phyloP scores from a whole-genome alignment of 2,888 invertebrate species.

The Uloborus plumipes region DNA sequence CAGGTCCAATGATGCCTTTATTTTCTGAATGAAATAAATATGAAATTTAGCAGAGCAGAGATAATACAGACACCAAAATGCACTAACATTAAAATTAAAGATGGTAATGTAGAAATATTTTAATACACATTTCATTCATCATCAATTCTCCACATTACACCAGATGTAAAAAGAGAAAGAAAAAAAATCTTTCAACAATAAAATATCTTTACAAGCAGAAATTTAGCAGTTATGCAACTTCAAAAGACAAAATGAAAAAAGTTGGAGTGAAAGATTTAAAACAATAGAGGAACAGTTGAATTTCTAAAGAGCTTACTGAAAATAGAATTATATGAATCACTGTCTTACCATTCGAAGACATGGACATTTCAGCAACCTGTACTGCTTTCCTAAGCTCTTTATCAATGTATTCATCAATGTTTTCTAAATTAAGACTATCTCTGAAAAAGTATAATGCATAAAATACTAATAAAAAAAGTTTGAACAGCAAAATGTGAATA shows the following conservation, averaged over 20 bases:
- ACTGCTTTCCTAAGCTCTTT: slow-evolving; percentile 56
- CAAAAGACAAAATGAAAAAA: too few relatives aligned
- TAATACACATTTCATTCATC: too few relatives aligned
- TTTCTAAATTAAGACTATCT: slow-evolving; percentile 58
- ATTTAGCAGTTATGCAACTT: too few relatives aligned
- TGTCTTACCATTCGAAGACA: slow-evolving; percentile 38
- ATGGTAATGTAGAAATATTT: too few relatives aligned
- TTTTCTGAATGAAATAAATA: slow-evolving; percentile 27
- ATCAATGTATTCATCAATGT: slow-evolving; percentile 58
- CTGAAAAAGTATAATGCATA: slow-evolving; percentile 21
- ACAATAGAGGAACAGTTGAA: not conserved
- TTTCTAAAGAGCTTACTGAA: not conserved
- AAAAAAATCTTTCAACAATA: too few relatives aligned
- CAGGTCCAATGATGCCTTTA: slow-evolving; percentile 70
- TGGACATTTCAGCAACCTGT: slow-evolving; percentile 42
- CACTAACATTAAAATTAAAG: too few relatives aligned
- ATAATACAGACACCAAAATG: too few relatives aligned
- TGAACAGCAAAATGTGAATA: not conserved
- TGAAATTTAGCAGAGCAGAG: too few relatives aligned
- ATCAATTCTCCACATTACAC: too few relatives aligned
- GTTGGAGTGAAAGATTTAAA: too few relatives aligned
- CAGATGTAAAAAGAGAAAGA: too few relatives aligned
- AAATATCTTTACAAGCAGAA: too few relatives aligned
- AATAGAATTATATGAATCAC: not conserved
- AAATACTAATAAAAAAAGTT: not conserved